phyloP scores from a whole-genome alignment of 2,888 invertebrate species.

The Microchrysa polita region DNA sequence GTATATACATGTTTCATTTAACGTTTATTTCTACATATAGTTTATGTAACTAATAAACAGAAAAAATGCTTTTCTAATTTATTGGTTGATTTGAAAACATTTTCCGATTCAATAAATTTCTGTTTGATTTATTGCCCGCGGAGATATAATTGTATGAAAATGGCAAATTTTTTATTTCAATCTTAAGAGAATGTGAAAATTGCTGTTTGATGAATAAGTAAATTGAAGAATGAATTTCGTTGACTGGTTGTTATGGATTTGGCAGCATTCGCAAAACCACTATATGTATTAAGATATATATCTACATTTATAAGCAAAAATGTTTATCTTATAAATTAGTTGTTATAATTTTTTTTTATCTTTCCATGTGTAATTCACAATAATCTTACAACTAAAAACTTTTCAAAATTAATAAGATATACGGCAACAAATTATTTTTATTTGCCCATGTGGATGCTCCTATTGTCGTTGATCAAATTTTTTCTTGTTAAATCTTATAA shows the following conservation, averaged over 20 bases:
- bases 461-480: background rate
- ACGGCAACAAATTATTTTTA: slow-evolving; percentile 15
- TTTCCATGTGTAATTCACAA: background rate
- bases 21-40: slow-evolving; percentile 14
- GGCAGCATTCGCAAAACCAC: background rate
- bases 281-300: background rate
- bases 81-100: slow-evolving; percentile 21
- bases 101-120: background rate
- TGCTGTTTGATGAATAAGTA: too few species aligned
- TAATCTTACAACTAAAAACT: slow-evolving; percentile 33
- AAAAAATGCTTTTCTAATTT: background rate
- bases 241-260: too few species aligned
- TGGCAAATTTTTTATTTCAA: too few species aligned
- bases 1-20: slow-evolving; percentile 40
- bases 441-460: background rate
- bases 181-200: too few species aligned
- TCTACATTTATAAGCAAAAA: background rate
- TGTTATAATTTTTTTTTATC: slow-evolving; percentile 31
- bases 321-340: slow-evolving; percentile 33
- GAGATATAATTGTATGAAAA: too few species aligned
- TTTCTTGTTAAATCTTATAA: slow-evolving; percentile 29
- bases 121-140: too few species aligned
- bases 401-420: slow-evolving; percentile 3
- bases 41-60: slow-evolving; percentile 32
- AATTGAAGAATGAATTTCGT: too few species aligned